These are phyloP conservation scores for Lepeophtheirus nordmannii DNA, from an alignment of 2,888 invertebrate genomes.

Conservation along the genomic window DNA sequence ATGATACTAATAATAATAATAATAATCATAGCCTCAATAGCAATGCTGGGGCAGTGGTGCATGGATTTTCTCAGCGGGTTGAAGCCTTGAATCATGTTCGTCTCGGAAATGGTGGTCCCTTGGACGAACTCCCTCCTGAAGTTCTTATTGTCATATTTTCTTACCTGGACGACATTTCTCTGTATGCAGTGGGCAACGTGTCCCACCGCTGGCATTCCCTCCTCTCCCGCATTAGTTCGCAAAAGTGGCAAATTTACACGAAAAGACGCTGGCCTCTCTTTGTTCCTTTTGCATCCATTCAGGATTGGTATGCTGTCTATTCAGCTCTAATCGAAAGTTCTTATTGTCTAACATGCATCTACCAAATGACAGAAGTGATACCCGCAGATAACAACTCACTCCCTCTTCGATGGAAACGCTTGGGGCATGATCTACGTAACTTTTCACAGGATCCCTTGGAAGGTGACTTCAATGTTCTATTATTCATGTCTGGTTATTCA, in stretches of 20 bases:
- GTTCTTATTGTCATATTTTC: constrained; percentile 73
- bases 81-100: constrained; percentile 25
- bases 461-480: neutral
- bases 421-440: constrained; percentile 18
- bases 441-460: constrained; percentile 16
- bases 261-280: constrained; percentile 70
- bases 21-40: neutral
- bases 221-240: constrained; percentile 31
- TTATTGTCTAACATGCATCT: constrained; percentile 24
- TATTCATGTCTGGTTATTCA: neutral
- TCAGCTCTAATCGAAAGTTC: constrained; percentile 38
- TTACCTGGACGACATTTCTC: constrained; percentile 74
- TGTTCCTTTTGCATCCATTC: constrained; percentile 50
- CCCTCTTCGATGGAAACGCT: constrained; percentile 15
- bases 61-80: neutral
- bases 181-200: constrained; percentile 73
- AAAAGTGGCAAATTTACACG: constrained; percentile 41
- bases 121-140: constrained; percentile 54
- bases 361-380: constrained; percentile 18
- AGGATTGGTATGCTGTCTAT: constrained; percentile 63
- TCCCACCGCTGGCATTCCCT: constrained; percentile 54
- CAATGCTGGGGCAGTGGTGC: neutral
- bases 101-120: neutral
- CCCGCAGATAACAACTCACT: constrained; percentile 1
- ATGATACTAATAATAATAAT: neutral